Percentiles rank a stretch among this genome's conserved stretches.
Evolutionary conservation across 1,140 invertebrate genomes (phyloP).

Genomic region (Muscidifurax raptorellus): DNA sequence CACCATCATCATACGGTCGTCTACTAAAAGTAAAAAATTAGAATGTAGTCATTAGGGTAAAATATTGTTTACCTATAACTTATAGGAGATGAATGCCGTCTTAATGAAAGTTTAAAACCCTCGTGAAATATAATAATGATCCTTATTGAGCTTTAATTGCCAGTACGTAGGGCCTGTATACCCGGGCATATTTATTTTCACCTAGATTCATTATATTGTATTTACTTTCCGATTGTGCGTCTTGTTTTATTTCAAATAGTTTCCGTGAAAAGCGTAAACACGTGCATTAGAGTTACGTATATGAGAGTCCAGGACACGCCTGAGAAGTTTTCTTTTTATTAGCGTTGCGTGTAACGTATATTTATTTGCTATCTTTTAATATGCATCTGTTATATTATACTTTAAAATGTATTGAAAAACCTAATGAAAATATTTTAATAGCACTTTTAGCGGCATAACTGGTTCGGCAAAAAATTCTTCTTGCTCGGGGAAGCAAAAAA

Average conservation of each 20-base stretch:
- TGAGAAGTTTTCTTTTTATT: background rate
- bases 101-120: background rate
- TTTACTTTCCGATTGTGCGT: background rate
- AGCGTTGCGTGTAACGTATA: background rate
- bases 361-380: background rate
- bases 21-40: too few relatives aligned
- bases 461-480: background rate
- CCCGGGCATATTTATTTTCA: background rate
- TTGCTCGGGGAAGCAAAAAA: background rate
- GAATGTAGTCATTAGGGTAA: too few relatives aligned
- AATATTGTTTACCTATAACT: too few relatives aligned
- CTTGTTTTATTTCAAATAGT: background rate
- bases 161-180: background rate
- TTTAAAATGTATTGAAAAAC: background rate
- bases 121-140: background rate
- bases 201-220: too few relatives aligned
- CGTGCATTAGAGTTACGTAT: background rate
- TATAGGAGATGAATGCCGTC: too few relatives aligned
- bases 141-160: background rate
- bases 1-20: background rate
- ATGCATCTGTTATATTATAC: background rate
- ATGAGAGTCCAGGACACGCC: background rate
- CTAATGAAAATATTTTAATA: background rate
- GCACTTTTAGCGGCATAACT: too few relatives aligned
- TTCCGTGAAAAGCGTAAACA: constrained; percentile 10